Base-by-base conservation (phyloP, 2,888 invertebrate species). In the Laothoe populi region DNA sequence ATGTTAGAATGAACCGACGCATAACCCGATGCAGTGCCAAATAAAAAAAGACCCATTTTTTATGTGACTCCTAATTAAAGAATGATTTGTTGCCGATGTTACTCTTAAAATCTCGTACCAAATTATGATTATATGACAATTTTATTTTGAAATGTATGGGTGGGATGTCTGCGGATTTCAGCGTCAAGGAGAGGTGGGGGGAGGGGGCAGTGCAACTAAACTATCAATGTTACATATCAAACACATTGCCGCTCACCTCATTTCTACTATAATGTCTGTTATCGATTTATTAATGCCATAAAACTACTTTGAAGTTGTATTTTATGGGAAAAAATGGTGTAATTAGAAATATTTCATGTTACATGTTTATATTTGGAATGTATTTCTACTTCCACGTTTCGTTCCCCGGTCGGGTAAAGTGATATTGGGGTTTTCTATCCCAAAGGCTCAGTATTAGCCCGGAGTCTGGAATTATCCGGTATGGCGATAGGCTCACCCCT, bases 1-100 rank as follows among this genome's bases (percentile, higher is more conserved):
- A 78, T 78, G 74, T 80, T 74, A 76, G 74, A 40, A 48, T 26
- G 38, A 48, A 48, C 38, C 78, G 76, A 73, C 73, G 78, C 81
- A 71, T 76, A 74, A 64, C 67, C 70, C 68, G 68, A 70, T 72
- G 69, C 82, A 78, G 77, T 84, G 89, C 87, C 87, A 89, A 89
- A 85, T 79, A 79, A 78, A 74, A 79, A 77, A 81, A 78, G 77
- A 81, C 78, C 76, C 79, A 83, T 83, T 84, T 31, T 88, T 84
- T 83, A 83, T 84, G 81, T 77, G 81, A 84, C 79, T 77, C 79
- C 87, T 87, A 88, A 85, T 89, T 90, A 87, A 79, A 72, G 77
- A 77, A 68, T 85, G 88, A 90, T 90, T 88, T 88, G 89, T 82
- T 62, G 75, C 71, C 72, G 79, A 78, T 75, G 77, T 78, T 69